These are phyloP conservation scores for Wiebesia pumilae DNA, from an alignment of 1,140 invertebrate species.

Conservation along the genomic window DNA sequence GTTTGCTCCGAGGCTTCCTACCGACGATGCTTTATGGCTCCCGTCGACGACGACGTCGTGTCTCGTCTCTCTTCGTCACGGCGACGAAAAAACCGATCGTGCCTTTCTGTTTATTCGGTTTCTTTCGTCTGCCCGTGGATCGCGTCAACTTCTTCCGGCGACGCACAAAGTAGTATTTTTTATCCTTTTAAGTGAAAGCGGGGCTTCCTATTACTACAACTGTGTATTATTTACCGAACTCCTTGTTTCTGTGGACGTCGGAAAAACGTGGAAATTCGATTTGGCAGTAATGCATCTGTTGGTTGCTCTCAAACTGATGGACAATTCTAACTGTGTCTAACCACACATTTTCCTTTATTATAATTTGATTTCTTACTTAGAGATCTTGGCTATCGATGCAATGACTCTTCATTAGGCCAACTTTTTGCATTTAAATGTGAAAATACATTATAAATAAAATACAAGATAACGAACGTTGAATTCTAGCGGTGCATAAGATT, in stretches of 20 bases:
- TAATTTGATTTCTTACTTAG: too few species aligned
- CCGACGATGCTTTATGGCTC: slow-evolving; percentile 67
- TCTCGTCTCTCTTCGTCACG: background rate
- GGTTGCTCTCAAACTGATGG: too few species aligned
- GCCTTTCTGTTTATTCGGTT: background rate
- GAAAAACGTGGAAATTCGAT: background rate
- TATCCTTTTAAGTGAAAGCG: background rate
- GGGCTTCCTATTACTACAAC: background rate
- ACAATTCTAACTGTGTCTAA: too few species aligned
- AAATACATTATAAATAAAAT: too few species aligned
- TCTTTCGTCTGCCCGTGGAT: background rate
- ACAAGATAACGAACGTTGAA: too few species aligned
- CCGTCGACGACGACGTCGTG: background rate
- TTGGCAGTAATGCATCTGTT: too few species aligned
- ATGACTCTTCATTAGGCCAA: too few species aligned
- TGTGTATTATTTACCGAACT: background rate
- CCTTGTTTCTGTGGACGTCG: background rate
- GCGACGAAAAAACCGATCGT: background rate
- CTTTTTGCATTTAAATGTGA: too few species aligned
- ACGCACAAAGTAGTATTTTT: background rate
- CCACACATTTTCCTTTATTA: too few species aligned
- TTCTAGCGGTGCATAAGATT: too few species aligned
- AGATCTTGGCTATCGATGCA: too few species aligned
- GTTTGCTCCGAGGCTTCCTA: slow-evolving; percentile 69
- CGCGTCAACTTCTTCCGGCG: background rate